These are phyloP conservation scores for Vulpes vulpes DNA, from an alignment of 2,113 vertebrate genomes.

Conservation along the genomic window DNA sequence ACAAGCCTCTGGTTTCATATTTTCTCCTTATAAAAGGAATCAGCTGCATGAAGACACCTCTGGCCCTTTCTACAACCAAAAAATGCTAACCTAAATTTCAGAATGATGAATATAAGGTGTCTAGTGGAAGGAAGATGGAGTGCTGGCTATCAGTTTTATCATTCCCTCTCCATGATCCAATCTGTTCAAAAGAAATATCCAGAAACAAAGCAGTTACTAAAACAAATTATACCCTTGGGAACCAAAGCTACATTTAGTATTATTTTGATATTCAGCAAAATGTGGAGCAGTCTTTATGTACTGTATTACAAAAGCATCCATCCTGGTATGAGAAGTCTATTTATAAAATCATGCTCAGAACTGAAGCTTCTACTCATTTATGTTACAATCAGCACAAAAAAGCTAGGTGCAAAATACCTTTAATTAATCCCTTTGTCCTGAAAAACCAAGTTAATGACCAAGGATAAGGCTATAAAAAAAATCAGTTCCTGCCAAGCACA, in stretches of 20 bases:
- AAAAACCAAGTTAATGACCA: conserved; percentile 64
- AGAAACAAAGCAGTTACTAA: conserved; percentile 56
- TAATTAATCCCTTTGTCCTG: conserved; percentile 64
- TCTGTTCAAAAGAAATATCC: conserved; percentile 47
- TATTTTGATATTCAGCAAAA: conserved; percentile 63
- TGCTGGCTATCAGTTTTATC: conserved; percentile 44
- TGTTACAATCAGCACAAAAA: conserved; percentile 55
- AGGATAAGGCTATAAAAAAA: conserved; percentile 46
- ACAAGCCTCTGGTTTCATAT: conserved; percentile 26
- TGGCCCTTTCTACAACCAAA: conserved; percentile 10
- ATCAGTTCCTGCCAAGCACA: conserved; percentile 40
- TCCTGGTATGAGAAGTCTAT: background rate
- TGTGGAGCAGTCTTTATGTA: conserved; percentile 9
- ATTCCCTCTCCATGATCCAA: background rate
- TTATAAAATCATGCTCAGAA: conserved; percentile 61
- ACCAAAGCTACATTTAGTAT: conserved; percentile 9
- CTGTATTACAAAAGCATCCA: conserved; percentile 43
- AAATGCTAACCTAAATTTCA: conserved; percentile 40
- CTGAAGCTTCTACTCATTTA: conserved; percentile 48
- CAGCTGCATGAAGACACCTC: background rate
- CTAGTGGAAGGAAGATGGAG: background rate
- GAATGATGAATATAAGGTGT: conserved; percentile 18
- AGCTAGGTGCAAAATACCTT: conserved; percentile 35
- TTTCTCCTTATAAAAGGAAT: conserved; percentile 10
- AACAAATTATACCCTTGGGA: conserved; percentile 41